Base-by-base conservation (phyloP, 2,113 vertebrate genomes). In the Ciconia boyciana region DNA sequence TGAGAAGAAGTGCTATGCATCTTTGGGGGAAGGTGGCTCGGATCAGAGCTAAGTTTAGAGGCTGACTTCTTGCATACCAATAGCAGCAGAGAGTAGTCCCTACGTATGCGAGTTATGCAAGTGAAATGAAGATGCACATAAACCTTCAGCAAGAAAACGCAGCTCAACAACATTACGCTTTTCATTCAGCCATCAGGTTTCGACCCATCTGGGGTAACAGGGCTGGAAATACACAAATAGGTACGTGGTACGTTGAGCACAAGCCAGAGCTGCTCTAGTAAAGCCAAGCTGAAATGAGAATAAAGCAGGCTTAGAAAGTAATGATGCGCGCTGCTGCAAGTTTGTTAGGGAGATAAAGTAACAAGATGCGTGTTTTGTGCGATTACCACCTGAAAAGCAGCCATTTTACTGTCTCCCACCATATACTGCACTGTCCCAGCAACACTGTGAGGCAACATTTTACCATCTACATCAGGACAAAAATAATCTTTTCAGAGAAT, bases 1-100 rank as follows among this genome's bases (percentile, higher is more conserved):
- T 15, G n/a, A 75, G 36, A 70, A 92, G 46, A 54, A 54, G n/a
- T 0, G 6, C 58, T 11, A 6, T 4, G 62, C 84, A 19, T 64
- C 92, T 82, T 65, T 2, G 0, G 21, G 34, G 65, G 61, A 89
- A 87, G 66, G 66, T 55, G 86, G 51, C 78, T 71, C 2, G 9
- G 61, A 60, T 89, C 72, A 26, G 52, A 79, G 83, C 83, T 89
- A 89, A 79, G 83, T 89, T 95, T 95, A 94, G 91, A 93, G 77
- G 57, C 60, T 95, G 91, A 93, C 93, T 75, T 84, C 74, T 81
- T 26, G 70, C 79, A 82, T 2, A 85, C 83, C 89, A 60, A 55
- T 34, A 94, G 88, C 52, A 85, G 68, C 64, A 71, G 54, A 87
- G 78, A 90, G 60, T 11, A 81, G 72, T 44, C 83, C 71, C 60